Conservation (phyloP, 2,797 vertebrate genomes). For the Acrossocheilus wenchowensis region DNA sequence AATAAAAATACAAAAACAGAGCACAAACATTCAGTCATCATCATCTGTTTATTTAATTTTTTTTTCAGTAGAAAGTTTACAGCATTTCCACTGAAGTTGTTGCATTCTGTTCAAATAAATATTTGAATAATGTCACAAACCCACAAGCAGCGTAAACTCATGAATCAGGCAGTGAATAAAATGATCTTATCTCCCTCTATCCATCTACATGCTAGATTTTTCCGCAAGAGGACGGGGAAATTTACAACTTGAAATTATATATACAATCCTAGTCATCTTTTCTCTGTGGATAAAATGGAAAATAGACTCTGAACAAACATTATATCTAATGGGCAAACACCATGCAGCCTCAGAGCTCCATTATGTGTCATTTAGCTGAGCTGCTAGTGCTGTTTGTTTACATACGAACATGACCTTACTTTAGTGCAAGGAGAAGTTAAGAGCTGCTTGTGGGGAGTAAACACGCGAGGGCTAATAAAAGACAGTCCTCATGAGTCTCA, state of each 20-base stretch:
- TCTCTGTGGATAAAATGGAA: conserved; percentile 31
- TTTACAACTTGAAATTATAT: conserved; percentile 42
- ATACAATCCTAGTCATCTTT: conserved; percentile 10
- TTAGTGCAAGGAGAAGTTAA: conserved; percentile 18
- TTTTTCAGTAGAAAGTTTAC: neutral
- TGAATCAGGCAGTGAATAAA: conserved; percentile 27
- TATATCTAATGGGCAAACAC: conserved; percentile 44
- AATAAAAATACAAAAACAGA: neutral
- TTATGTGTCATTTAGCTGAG: conserved; percentile 38
- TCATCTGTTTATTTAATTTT: neutral
- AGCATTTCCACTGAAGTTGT: neutral
- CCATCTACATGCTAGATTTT: conserved; percentile 55
- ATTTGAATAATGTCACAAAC: neutral
- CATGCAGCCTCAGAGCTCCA: conserved; percentile 28
- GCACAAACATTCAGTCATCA: neutral
- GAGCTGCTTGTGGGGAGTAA: neutral
- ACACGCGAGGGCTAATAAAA: neutral
- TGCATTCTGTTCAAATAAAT: conserved; percentile 8
- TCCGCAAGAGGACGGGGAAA: conserved; percentile 52
- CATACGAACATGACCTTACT: conserved; percentile 43
- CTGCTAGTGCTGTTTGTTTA: conserved; percentile 47
- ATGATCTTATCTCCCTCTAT: conserved; percentile 46
- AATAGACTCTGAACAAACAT: conserved; percentile 48
- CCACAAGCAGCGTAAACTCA: conserved; percentile 11
- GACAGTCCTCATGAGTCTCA: neutral